A percentile compares a stretch with the other conserved stretches of the same genome.
Evolutionary conservation across 2,113 vertebrate genomes (phyloP).

Genomic region (Psilopsiagon aurifrons): DNA sequence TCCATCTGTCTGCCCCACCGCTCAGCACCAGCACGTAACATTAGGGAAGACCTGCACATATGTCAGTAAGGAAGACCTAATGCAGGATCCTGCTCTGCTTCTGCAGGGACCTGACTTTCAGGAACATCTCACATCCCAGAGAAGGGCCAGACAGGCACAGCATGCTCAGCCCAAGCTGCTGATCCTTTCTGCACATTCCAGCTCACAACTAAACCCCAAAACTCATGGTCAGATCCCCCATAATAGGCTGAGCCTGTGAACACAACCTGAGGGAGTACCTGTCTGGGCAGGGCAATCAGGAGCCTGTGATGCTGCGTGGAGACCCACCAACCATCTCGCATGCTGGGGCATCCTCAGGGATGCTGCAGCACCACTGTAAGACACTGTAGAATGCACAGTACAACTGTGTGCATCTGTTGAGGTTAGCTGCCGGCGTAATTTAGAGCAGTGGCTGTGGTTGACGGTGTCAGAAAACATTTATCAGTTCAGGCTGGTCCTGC

Average conservation of each 20-base stretch:
- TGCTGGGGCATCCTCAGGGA: background rate
- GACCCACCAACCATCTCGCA: background rate
- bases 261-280: background rate
- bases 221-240: rapidly evolving
- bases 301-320: background rate
- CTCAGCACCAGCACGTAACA: background rate
- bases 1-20: background rate
- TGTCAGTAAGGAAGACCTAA: background rate
- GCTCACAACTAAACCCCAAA: background rate
- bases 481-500: background rate
- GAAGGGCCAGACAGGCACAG: background rate
- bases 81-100: background rate
- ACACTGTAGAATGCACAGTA: background rate
- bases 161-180: background rate
- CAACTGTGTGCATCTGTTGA: background rate
- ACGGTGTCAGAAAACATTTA: background rate
- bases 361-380: background rate
- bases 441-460: background rate
- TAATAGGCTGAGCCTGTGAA: background rate
- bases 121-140: background rate
- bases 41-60: background rate
- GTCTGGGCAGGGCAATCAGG: rapidly evolving
- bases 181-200: background rate
- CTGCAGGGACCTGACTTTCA: background rate
- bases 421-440: background rate